Evolutionary conservation across 2,888 invertebrate species (phyloP), one percentile per base, ranked within the genome.

Genomic region (Rugalucina vietnamica): DNA sequence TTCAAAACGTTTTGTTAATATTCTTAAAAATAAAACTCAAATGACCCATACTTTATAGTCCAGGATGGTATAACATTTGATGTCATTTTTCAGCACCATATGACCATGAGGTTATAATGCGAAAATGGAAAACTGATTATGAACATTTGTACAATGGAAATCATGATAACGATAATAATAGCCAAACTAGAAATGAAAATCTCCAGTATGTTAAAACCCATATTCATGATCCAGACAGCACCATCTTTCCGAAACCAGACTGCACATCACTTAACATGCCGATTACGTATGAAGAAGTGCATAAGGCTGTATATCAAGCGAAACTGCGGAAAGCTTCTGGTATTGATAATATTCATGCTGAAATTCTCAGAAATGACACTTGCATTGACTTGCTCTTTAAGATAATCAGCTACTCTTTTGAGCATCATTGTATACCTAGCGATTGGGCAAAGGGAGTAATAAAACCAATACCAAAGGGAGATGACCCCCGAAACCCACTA

Each of bases 221-320:
- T 12, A 70, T 27, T 5, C 21, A 34, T 4, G n/a, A 10, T 29
- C 29, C 12, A 70, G 29, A 27, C 29, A 70, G 5, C 70, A 5
- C 29, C 8, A 27, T 27, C 8, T 29, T 10, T 70, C 29, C 21
- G 29, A 70, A 70, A 27, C 70, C 4, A 8, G 70, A 70, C 21
- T 27, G 70, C 21, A 34, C 29, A 27, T 27, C 70, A 27, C 34
- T 78, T 21, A 70, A 78, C 71, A 21, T 27, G n/a, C 34, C 78
- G 27, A 78, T 78, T 37, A 43, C 70, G 21, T 18, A 39, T 34
- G 70, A 43, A 1, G 78, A 78, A 27, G 78, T 78, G 1, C n/a
- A 29, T 10, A 12, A 21, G 5, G 37, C 69, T 3, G 70, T 78
- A 2, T n/a, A 14, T 4, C 10, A 49, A 4, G 69, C 71, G 18